Evolutionary conservation across 2,113 vertebrate species (phyloP).

Genomic region (Physeter macrocephalus): DNA sequence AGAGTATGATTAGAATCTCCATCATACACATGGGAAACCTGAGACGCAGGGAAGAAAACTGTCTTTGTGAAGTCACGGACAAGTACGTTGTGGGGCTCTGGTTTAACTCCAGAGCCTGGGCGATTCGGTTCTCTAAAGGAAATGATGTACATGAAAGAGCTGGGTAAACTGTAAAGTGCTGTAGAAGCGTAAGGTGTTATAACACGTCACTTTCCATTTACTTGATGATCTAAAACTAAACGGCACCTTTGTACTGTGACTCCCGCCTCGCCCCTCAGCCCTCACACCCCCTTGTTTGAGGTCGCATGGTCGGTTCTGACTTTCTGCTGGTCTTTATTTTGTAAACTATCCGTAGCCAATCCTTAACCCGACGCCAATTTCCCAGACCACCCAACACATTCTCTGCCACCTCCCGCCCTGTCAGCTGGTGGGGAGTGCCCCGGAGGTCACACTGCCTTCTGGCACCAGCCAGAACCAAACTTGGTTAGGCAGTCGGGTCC

Average conservation of each 20-base stretch:
- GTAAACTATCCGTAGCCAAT: neutral
- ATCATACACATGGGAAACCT: neutral
- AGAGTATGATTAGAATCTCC: neutral
- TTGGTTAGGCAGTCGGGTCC: neutral
- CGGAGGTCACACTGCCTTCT: neutral
- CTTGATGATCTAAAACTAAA: neutral
- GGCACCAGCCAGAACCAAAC: neutral
- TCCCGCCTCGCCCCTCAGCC: neutral
- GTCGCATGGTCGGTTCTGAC: neutral
- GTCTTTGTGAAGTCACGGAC: neutral
- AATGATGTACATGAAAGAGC: rapidly evolving
- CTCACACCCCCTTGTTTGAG: neutral
- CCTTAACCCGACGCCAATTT: neutral
- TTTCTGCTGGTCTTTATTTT: neutral
- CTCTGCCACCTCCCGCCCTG: neutral
- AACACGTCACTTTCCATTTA: neutral
- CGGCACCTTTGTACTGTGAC: neutral
- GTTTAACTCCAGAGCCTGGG: neutral
- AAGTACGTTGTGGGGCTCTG: rapidly evolving
- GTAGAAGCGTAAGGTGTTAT: rapidly evolving
- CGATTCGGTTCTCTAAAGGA: neutral
- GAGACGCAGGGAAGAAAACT: no score
- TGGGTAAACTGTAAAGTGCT: neutral
- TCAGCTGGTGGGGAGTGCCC: neutral
- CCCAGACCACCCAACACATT: neutral